Percentiles rank a stretch among this genome's conserved stretches.
Evolutionary conservation across 1,140 invertebrate species (phyloP).

Genomic region (Cyrtorhinus lividipennis): DNA sequence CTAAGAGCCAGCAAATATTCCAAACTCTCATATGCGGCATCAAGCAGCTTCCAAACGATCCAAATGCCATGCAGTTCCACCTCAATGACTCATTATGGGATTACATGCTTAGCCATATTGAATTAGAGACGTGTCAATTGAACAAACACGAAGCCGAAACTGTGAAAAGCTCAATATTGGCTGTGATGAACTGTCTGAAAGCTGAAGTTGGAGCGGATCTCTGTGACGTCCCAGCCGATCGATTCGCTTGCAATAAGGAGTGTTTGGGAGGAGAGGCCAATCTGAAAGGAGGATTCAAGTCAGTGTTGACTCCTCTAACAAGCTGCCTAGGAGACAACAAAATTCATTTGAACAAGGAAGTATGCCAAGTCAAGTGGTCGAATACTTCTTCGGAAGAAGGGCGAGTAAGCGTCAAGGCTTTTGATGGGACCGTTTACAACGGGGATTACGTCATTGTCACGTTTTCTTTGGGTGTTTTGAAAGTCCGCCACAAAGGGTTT

Average conservation of each 20-base stretch:
- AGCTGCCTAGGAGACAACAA: constrained; percentile 39
- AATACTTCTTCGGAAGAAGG: constrained; percentile 28
- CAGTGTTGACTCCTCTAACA: constrained; percentile 44
- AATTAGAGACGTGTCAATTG: neutral
- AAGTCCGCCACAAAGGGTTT: constrained; percentile 52
- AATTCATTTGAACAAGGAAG: constrained; percentile 43
- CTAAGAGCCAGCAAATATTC: neutral
- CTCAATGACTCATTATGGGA: constrained; percentile 5
- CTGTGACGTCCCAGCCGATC: constrained; percentile 8
- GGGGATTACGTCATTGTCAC: constrained; percentile 71
- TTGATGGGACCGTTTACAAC: constrained; percentile 45
- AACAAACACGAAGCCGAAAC: neutral
- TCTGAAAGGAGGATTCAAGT: constrained; percentile 46
- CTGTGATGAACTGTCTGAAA: constrained; percentile 7
- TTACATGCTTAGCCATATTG: neutral
- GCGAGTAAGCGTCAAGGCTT: constrained; percentile 17
- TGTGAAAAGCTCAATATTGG: neutral
- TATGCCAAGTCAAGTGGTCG: constrained; percentile 43
- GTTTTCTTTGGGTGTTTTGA: constrained; percentile 67
- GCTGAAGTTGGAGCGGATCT: constrained; percentile 19
- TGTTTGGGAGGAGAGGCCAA: constrained; percentile 39
- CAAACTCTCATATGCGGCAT: neutral
- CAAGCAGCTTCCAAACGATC: neutral
- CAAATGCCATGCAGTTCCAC: neutral
- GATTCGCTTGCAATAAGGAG: neutral